phyloP scores from a whole-genome alignment of 2,113 vertebrate species.

The Panthera leo region DNA sequence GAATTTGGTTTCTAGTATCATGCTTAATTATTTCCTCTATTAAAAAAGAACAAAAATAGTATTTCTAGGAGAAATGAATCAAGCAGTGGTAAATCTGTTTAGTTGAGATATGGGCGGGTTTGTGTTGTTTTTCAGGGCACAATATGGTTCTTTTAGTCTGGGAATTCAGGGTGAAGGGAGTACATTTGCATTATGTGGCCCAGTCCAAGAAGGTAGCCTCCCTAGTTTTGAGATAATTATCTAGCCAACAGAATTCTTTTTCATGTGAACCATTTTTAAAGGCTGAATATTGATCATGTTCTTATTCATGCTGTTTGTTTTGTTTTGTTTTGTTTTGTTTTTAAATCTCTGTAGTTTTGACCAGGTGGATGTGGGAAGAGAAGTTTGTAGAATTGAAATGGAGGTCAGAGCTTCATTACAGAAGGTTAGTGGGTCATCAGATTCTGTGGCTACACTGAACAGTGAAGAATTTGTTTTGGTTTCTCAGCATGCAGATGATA shows the following conservation, averaged over 20 bases:
- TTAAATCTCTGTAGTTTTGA: slow-evolving; percentile 9
- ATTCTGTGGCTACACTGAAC: slow-evolving; percentile 91
- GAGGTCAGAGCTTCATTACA: slow-evolving; percentile 91
- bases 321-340: neutral
- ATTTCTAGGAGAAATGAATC: slow-evolving; percentile 37
- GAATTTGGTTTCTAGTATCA: neutral
- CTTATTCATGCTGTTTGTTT: neutral
- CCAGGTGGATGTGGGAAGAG: slow-evolving; percentile 77
- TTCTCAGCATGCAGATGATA: slow-evolving; percentile 86
- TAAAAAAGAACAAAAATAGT: slow-evolving; percentile 7
- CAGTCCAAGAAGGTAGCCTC: neutral
- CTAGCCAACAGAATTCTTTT: slow-evolving; percentile 12
- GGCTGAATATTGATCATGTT: neutral
- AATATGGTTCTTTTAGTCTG: slow-evolving; percentile 53
- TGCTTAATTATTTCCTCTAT: slow-evolving; percentile 16
- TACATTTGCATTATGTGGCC: slow-evolving; percentile 44
- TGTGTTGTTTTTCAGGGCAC: slow-evolving; percentile 47
- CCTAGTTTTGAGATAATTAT: slow-evolving; percentile 30
- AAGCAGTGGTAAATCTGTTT: slow-evolving; percentile 24
- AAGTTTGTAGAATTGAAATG: slow-evolving; percentile 86
- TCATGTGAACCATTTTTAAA: slow-evolving; percentile 40
- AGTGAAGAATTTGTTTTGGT: slow-evolving; percentile 97
- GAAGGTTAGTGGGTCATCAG: slow-evolving; percentile 90
- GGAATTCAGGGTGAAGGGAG: slow-evolving; percentile 23
- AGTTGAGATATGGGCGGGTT: slow-evolving; percentile 3